These are phyloP conservation scores for Mesembrinibis cayennensis DNA, from an alignment of 2,113 vertebrate species.

Conservation along the genomic window DNA sequence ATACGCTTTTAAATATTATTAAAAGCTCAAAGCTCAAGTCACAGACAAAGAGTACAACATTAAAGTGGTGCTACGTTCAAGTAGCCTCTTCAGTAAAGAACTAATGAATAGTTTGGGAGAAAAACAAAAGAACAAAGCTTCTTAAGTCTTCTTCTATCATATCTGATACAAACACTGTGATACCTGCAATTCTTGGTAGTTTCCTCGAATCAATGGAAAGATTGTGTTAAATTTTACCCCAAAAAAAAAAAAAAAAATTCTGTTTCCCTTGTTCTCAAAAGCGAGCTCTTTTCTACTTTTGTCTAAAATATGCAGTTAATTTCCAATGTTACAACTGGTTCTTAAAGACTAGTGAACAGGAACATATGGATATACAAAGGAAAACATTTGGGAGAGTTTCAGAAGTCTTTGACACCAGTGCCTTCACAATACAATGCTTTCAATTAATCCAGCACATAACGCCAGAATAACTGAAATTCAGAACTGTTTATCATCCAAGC, in stretches of 20 bases:
- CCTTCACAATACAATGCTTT: neutral
- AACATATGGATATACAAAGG: neutral
- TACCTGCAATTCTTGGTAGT: neutral
- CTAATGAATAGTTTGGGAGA: neutral
- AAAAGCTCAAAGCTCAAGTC: neutral
- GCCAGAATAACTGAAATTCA: neutral
- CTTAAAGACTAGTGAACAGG: neutral
- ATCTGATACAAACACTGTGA: neutral
- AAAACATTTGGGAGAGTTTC: neutral
- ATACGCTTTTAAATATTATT: neutral
- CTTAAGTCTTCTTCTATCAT: neutral
- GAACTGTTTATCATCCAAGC: neutral
- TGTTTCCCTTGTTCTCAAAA: neutral
- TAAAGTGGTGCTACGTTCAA: neutral
- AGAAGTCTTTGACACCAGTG: neutral
- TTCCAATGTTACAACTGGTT: neutral
- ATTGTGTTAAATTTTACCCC: neutral
- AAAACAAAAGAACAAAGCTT: neutral
- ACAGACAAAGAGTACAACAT: neutral
- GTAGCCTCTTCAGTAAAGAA: neutral
- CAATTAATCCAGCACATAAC: neutral
- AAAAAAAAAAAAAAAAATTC: neutral
- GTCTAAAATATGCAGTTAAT: neutral
- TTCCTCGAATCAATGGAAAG: neutral
- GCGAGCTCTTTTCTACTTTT: neutral